Conservation (phyloP, 2,113 vertebrate species). For the Copsychus sechellarum region DNA sequence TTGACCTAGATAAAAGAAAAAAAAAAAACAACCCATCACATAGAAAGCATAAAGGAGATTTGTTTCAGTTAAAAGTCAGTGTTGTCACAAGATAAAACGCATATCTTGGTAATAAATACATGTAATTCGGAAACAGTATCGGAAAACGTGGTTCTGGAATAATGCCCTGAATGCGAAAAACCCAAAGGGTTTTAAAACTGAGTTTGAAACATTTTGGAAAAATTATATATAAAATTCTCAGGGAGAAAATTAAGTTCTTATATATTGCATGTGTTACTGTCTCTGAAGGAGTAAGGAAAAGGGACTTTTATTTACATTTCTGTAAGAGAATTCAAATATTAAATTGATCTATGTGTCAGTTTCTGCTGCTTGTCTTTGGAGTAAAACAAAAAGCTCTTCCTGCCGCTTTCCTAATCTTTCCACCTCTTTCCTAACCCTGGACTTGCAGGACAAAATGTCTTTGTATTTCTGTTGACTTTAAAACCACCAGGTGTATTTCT, state of each 20-base stretch:
- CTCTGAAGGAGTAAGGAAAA: neutral
- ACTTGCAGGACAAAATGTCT: neutral
- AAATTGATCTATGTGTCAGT: neutral
- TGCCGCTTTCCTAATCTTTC: neutral
- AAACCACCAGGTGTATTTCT: neutral
- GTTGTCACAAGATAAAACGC: neutral
- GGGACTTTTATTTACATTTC: neutral
- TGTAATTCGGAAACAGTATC: neutral
- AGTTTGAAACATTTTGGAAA: neutral
- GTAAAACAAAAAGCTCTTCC: neutral
- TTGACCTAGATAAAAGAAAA: neutral
- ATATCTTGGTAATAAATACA: neutral
- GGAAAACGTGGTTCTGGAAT: neutral
- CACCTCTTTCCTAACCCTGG: neutral
- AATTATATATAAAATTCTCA: neutral
- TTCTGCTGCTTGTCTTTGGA: neutral
- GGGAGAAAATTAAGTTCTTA: neutral
- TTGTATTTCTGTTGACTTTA: neutral
- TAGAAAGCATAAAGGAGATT: neutral
- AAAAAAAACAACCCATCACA: accelerated
- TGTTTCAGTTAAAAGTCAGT: neutral
- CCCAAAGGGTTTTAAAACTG: neutral
- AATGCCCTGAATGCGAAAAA: neutral
- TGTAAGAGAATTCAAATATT: neutral
- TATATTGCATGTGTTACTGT: neutral